phyloP scores from a whole-genome alignment of 2,888 invertebrate genomes.

The Mystacides longicornis region DNA sequence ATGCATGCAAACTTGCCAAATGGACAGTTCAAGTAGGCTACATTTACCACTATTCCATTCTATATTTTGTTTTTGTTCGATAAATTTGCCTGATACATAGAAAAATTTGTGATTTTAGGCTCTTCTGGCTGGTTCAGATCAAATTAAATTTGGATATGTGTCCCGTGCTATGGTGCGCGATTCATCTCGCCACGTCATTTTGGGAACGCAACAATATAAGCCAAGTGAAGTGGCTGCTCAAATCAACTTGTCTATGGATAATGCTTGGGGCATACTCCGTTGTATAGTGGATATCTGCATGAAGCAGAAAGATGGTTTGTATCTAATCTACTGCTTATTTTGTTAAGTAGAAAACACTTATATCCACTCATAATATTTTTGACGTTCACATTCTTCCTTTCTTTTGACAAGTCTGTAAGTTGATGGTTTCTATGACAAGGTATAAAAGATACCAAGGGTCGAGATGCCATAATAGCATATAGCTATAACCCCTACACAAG shows the following conservation, averaged over 20 bases:
- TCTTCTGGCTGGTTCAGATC: slow-evolving; percentile 90
- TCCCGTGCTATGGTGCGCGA: slow-evolving; percentile 90
- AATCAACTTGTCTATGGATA: slow-evolving; percentile 98
- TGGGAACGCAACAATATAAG: slow-evolving; percentile 96
- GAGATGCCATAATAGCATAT: no score
- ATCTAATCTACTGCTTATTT: not conserved
- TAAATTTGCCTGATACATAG: not conserved
- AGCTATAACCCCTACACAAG: no score
- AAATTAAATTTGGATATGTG: slow-evolving; percentile 99
- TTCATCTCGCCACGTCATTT: slow-evolving; percentile 91
- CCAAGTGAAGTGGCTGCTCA: slow-evolving; percentile 98
- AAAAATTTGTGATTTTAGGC: slow-evolving; percentile 47
- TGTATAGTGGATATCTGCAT: slow-evolving; percentile 96
- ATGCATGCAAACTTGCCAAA: slow-evolving; percentile 98
- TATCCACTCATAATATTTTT: no score
- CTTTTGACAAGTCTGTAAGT: no score
- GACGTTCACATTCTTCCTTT: no score
- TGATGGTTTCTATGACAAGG: no score
- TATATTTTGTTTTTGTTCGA: not conserved
- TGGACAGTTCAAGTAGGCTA: slow-evolving; percentile 86
- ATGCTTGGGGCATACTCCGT: slow-evolving; percentile 96
- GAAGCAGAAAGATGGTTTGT: slow-evolving; percentile 86
- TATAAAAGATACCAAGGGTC: no score
- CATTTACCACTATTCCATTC: not conserved
- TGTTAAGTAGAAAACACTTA: no score